Percentiles rank a stretch among this genome's conserved stretches.
phyloP scores from a whole-genome alignment of 2,888 invertebrate genomes.

The Allolobophora icterica region DNA sequence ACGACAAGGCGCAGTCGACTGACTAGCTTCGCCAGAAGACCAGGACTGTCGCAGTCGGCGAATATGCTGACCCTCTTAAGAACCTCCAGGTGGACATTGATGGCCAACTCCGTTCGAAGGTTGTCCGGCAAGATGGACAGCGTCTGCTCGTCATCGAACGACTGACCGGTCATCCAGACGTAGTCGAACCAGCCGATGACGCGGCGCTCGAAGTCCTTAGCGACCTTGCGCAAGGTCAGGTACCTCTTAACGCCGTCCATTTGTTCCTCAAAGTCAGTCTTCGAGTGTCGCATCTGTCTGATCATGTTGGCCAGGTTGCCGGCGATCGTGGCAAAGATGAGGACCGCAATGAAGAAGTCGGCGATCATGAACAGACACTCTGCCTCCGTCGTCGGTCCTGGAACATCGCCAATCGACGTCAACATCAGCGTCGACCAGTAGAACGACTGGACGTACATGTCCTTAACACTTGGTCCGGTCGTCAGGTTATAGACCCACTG shows the following conservation, averaged over 20 bases:
- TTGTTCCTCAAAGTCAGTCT: slow-evolving; percentile 92
- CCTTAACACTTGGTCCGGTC: slow-evolving; percentile 31
- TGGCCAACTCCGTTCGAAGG: slow-evolving; percentile 58
- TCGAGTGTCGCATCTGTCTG: slow-evolving; percentile 92
- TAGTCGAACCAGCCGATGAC: slow-evolving; percentile 74
- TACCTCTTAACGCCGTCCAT: slow-evolving; percentile 92
- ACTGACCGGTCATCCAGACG: slow-evolving; percentile 56
- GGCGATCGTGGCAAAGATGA: slow-evolving; percentile 96
- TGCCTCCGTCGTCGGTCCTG: slow-evolving; percentile 86
- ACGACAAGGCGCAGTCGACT: slow-evolving; percentile 87
- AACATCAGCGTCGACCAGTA: slow-evolving; percentile 96
- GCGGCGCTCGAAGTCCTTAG: slow-evolving; percentile 78
- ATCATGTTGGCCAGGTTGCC: slow-evolving; percentile 84
- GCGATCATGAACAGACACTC: slow-evolving; percentile 90
- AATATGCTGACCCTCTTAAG: slow-evolving; percentile 57
- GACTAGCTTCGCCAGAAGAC: slow-evolving; percentile 88
- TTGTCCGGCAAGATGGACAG: slow-evolving; percentile 56
- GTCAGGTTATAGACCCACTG: slow-evolving; percentile 71
- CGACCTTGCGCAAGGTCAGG: slow-evolving; percentile 82
- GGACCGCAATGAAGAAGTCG: slow-evolving; percentile 88
- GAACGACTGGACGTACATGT: slow-evolving; percentile 80
- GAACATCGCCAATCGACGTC: slow-evolving; percentile 88
- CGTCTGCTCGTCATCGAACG: slow-evolving; percentile 62
- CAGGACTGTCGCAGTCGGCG: slow-evolving; percentile 90
- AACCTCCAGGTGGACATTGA: slow-evolving; percentile 58